A percentile compares a stretch with the other conserved stretches of the same genome.
Evolutionary conservation across 2,797 vertebrate genomes (phyloP).

Genomic region (Lophura swinhoii): DNA sequence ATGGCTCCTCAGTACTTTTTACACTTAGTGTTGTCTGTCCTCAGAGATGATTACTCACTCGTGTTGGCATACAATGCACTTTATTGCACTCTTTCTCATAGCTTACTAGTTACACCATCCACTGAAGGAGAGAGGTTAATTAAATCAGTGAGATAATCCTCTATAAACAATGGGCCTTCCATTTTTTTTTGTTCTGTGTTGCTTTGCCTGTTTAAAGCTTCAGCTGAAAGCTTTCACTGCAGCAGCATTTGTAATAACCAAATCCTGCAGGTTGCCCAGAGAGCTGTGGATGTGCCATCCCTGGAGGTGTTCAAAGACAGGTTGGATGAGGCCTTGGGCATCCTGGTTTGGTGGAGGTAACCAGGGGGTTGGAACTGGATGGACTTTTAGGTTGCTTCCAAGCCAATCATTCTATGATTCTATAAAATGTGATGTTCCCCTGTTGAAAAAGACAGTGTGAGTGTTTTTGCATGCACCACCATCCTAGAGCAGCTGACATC

Average conservation of each 20-base stretch:
- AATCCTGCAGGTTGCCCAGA: too few relatives aligned
- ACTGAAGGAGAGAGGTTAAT: not conserved
- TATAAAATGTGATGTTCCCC: not conserved
- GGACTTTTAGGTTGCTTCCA: too few relatives aligned
- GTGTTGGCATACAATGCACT: fast-evolving
- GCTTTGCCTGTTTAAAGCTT: not conserved
- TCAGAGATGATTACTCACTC: not conserved
- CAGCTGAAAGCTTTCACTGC: not conserved
- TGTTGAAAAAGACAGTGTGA: not conserved
- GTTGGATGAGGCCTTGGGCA: too few relatives aligned
- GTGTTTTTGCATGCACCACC: not conserved
- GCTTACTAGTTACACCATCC: not conserved
- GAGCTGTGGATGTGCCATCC: too few relatives aligned
- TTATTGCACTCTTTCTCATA: not conserved
- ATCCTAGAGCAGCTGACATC: not conserved
- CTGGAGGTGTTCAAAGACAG: too few relatives aligned
- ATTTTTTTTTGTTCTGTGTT: not conserved
- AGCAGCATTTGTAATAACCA: not conserved
- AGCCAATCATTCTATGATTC: too few relatives aligned
- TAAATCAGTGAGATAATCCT: not conserved
- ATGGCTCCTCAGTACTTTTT: not conserved
- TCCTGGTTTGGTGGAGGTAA: too few relatives aligned
- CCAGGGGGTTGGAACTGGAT: too few relatives aligned
- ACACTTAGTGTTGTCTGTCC: not conserved
- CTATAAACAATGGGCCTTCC: not conserved